Percentiles rank a stretch among this genome's conserved stretches.
Evolutionary conservation across 64 coral and sea anemone genomes (phyloP).

Genomic region (Montipora cactus): DNA sequence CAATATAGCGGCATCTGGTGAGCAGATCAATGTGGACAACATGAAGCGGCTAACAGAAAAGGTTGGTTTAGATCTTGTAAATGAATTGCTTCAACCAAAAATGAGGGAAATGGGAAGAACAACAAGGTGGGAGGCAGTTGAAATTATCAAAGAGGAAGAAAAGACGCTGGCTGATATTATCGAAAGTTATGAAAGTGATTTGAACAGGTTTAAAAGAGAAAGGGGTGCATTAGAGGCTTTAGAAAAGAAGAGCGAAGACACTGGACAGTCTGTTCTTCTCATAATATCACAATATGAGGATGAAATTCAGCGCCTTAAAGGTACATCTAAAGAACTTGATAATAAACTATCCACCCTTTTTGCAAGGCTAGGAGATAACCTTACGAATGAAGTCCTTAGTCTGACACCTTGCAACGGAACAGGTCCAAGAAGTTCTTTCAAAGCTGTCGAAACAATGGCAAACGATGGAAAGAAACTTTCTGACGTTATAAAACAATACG

Average conservation of each 20-base stretch:
- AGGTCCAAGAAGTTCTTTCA: neutral
- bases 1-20: neutral
- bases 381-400: slow-evolving; percentile 42
- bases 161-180: slow-evolving; percentile 62
- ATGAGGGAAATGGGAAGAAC: neutral
- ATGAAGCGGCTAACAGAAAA: slow-evolving; percentile 12
- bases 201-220: slow-evolving; percentile 65
- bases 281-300: slow-evolving; percentile 69
- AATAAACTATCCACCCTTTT: slow-evolving; percentile 8
- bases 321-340: neutral
- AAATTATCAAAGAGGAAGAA: slow-evolving; percentile 31
- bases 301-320: slow-evolving; percentile 44
- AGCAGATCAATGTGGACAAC: neutral
- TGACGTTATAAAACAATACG: slow-evolving; percentile 68
- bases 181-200: slow-evolving; percentile 45
- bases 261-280: slow-evolving; percentile 9
- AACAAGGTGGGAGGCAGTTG: slow-evolving; percentile 7
- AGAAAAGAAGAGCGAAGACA: neutral
- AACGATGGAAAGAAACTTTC: slow-evolving; percentile 56
- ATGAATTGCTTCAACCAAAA: neutral
- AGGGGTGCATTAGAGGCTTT: slow-evolving; percentile 47
- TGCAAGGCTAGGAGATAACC: slow-evolving; percentile 37
- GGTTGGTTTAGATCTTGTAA: slow-evolving; percentile 47
- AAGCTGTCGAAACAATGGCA: slow-evolving; percentile 53
- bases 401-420: neutral